A percentile compares a stretch with the other conserved stretches of the same genome.
These are phyloP conservation scores for Syrphus vitripennis DNA, from an alignment of 2,888 invertebrate genomes.

Conservation along the genomic window DNA sequence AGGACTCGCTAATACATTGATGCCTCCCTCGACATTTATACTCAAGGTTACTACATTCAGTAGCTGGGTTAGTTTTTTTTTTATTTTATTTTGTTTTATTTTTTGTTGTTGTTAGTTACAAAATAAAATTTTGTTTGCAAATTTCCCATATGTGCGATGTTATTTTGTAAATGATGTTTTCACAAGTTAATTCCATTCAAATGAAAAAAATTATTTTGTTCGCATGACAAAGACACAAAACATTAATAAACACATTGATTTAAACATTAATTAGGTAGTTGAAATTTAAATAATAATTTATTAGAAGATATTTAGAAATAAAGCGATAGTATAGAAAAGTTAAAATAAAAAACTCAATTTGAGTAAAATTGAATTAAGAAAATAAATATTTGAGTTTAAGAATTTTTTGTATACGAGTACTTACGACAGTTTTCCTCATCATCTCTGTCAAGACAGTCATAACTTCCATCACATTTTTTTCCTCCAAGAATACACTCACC, in stretches of 20 bases:
- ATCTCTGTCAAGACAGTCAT: slow-evolving; percentile 84
- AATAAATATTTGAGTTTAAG: background rate
- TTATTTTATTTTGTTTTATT: slow-evolving; percentile 43
- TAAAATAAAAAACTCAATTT: background rate
- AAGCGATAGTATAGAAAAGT: background rate
- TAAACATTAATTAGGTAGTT: background rate
- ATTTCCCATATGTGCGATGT: slow-evolving; percentile 64
- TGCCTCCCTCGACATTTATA: slow-evolving; percentile 79
- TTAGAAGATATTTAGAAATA: background rate
- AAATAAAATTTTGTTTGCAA: slow-evolving; percentile 57
- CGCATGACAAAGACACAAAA: slow-evolving; percentile 57
- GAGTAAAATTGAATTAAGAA: background rate
- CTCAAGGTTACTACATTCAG: slow-evolving; percentile 78
- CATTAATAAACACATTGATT: slow-evolving; percentile 2
- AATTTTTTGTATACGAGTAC: slow-evolving; percentile 63
- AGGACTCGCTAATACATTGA: slow-evolving; percentile 78
- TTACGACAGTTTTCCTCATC: slow-evolving; percentile 83
- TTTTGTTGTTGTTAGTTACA: slow-evolving; percentile 70
- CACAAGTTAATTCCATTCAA: slow-evolving; percentile 51
- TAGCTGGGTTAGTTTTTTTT: slow-evolving; percentile 73
- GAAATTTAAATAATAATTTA: background rate
- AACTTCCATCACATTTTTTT: slow-evolving; percentile 82
- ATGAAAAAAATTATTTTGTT: slow-evolving; percentile 26
- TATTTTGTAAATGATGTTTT: slow-evolving; percentile 59
- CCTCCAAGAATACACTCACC: slow-evolving; percentile 83